These are phyloP conservation scores for Acromyrmex heyeri DNA, from an alignment of 1,140 invertebrate species.

Conservation along the genomic window DNA sequence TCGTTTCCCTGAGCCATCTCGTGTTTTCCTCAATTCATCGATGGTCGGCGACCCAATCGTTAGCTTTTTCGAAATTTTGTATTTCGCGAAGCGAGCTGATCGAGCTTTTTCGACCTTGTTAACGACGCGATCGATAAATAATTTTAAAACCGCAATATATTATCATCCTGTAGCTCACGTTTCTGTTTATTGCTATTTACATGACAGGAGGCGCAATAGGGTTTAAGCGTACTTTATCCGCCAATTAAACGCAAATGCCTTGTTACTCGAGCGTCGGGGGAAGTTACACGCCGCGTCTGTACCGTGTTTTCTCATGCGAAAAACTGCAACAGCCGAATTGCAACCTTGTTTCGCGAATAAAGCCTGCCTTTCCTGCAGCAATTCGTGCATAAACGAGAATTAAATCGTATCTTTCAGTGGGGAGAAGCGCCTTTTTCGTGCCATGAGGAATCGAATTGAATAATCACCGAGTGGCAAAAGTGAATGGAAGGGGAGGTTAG, in stretches of 20 bases:
- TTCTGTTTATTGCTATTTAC: conserved; percentile 30
- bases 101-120: too few relatives aligned
- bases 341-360: conserved; percentile 27
- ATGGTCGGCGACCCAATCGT: conserved; percentile 51
- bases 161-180: background rate
- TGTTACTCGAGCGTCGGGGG: conserved; percentile 1
- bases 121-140: conserved; percentile 28
- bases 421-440: conserved; percentile 15
- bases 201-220: background rate
- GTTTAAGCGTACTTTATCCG: conserved; percentile 45
- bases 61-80: conserved; percentile 24
- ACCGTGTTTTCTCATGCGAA: conserved; percentile 54
- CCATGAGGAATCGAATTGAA: conserved; percentile 65
- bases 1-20: conserved; percentile 21
- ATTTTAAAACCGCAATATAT: conserved; percentile 4
- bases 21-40: conserved; percentile 61
- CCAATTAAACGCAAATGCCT: conserved; percentile 49
- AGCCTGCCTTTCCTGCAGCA: conserved; percentile 41
- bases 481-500: conserved; percentile 7
- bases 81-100: background rate
- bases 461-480: conserved; percentile 45
- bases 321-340: conserved; percentile 54
- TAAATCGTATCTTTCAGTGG: conserved; percentile 61
- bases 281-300: conserved; percentile 19
- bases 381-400: conserved; percentile 45